A percentile compares a stretch with the other conserved stretches of the same genome.
Evolutionary conservation across 2,797 vertebrate species (phyloP).

Genomic region (Hippoglossus hippoglossus): DNA sequence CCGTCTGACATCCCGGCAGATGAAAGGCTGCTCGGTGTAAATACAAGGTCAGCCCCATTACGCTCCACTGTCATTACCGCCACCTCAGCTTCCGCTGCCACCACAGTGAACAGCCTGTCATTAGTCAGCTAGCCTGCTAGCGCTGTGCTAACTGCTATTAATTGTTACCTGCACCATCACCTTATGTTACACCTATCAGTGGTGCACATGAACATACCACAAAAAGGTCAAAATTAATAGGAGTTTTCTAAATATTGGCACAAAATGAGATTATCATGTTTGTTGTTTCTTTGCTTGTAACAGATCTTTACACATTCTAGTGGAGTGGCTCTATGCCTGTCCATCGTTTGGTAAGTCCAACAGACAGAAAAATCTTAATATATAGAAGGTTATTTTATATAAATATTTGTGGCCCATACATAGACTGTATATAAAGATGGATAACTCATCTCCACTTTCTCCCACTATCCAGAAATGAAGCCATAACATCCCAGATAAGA

Average conservation of each 20-base stretch:
- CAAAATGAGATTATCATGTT: too few relatives aligned
- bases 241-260: background rate
- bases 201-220: background rate
- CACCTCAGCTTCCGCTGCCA: slow-evolving; percentile 76
- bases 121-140: slow-evolving; percentile 69
- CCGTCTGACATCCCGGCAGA: slow-evolving; percentile 58
- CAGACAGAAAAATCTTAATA: too few relatives aligned
- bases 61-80: slow-evolving; percentile 79
- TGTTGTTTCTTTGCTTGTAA: too few relatives aligned
- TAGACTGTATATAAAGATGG: too few relatives aligned
- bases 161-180: slow-evolving; percentile 52
- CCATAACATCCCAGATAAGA: too few relatives aligned
- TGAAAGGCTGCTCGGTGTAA: slow-evolving; percentile 78
- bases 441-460: too few relatives aligned
- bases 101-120: slow-evolving; percentile 66
- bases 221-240: background rate
- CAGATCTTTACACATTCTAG: too few relatives aligned
- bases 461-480: too few relatives aligned
- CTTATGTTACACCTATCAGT: slow-evolving; percentile 5
- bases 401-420: too few relatives aligned
- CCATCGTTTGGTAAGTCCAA: too few relatives aligned
- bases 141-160: slow-evolving; percentile 55
- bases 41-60: slow-evolving; percentile 80
- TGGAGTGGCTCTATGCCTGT: too few relatives aligned
- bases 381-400: too few relatives aligned